A percentile compares a stretch with the other conserved stretches of the same genome.
These are phyloP conservation scores for Serinus canaria DNA, from an alignment of 2,113 vertebrate species.

Conservation along the genomic window DNA sequence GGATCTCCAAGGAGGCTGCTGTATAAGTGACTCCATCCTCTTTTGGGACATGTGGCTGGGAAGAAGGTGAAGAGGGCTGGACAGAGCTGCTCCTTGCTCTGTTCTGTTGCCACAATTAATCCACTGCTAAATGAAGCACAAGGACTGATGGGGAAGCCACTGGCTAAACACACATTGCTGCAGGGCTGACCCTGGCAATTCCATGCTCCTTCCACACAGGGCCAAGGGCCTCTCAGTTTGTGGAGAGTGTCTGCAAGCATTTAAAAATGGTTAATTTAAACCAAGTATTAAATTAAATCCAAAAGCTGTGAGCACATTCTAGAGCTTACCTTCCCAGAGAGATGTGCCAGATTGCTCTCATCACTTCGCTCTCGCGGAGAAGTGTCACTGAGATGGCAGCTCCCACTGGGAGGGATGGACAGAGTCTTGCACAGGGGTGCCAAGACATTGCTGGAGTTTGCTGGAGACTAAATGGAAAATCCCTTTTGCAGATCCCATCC, in stretches of 20 bases:
- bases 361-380: background rate
- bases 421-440: background rate
- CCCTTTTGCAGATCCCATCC: constrained; percentile 44
- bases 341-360: constrained; percentile 60
- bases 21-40: background rate
- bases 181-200: constrained; percentile 2
- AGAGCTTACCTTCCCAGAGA: constrained; percentile 55
- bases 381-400: constrained; percentile 61
- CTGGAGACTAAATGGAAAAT: constrained; percentile 34
- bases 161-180: background rate
- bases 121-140: background rate
- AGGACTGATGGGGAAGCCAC: background rate
- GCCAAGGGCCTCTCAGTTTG: constrained; percentile 33
- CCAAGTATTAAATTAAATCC: constrained; percentile 57
- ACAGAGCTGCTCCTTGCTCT: background rate
- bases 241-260: constrained; percentile 48
- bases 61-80: background rate
- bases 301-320: constrained; percentile 50
- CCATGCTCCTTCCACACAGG: background rate
- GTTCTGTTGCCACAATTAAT: background rate
- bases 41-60: background rate
- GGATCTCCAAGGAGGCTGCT: background rate
- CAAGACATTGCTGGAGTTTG: constrained; percentile 31
- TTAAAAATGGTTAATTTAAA: constrained; percentile 66
- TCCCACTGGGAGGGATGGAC: constrained; percentile 44